These are phyloP conservation scores for Drosophila mojavensis DNA, from an alignment of 1,140 invertebrate species.

Conservation along the genomic window DNA sequence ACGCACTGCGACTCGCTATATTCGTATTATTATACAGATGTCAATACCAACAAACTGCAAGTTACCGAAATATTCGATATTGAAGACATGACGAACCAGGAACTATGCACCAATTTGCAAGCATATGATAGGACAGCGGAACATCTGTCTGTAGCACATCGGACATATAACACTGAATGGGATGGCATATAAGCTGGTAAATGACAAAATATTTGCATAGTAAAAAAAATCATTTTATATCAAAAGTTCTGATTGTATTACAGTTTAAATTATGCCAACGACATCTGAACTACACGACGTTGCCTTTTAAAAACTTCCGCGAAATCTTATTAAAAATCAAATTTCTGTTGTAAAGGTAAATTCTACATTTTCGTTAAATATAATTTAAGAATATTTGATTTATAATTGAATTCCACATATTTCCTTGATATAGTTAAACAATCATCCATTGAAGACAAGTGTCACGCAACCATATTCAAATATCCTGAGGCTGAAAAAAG, in stretches of 20 bases:
- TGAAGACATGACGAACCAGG: constrained; percentile 84
- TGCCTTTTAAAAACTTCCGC: constrained; percentile 42
- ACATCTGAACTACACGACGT: constrained; percentile 55
- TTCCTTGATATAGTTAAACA: background rate
- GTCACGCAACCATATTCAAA: constrained; percentile 37
- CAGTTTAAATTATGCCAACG: constrained; percentile 60
- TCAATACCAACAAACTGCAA: constrained; percentile 91
- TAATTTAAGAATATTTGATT: background rate
- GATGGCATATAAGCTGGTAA: constrained; percentile 82
- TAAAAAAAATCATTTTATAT: background rate
- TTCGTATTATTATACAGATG: constrained; percentile 95
- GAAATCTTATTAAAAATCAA: background rate
- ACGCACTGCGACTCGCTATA: constrained; percentile 93
- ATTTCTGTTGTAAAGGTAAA: background rate
- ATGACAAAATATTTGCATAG: background rate
- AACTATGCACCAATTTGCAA: constrained; percentile 61
- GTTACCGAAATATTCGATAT: constrained; percentile 92
- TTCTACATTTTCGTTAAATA: background rate
- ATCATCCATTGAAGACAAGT: constrained; percentile 59
- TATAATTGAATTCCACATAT: background rate
- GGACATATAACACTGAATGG: constrained; percentile 60
- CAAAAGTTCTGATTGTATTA: constrained; percentile 27
- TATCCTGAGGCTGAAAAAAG: constrained; percentile 72
- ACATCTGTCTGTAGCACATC: constrained; percentile 41
- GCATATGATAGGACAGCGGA: constrained; percentile 55